Evolutionary conservation across 1,140 invertebrate species (phyloP).

Genomic region (Leguminivora glycinivorella): DNA sequence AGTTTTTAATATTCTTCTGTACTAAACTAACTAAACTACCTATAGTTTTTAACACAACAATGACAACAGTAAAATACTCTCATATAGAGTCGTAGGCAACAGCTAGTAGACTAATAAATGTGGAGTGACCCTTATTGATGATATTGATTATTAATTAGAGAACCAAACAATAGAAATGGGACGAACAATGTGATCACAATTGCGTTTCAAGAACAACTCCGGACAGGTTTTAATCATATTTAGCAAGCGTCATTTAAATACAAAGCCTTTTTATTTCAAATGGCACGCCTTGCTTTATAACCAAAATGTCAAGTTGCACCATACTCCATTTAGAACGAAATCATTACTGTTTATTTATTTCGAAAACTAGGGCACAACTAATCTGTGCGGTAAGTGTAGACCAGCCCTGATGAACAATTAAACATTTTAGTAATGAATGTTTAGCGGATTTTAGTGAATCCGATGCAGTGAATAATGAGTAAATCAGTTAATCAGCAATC

Average conservation of each 20-base stretch:
- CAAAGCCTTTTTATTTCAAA: constrained; percentile 1
- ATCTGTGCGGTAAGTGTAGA: not conserved
- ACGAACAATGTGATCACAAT: too few relatives aligned
- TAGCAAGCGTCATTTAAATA: not conserved
- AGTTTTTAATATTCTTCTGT: too few relatives aligned
- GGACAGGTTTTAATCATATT: not conserved
- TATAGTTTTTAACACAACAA: too few relatives aligned
- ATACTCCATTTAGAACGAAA: constrained; percentile 9
- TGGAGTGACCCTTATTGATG: too few relatives aligned
- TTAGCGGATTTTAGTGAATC: not conserved
- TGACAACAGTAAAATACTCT: too few relatives aligned
- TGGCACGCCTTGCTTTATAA: not conserved
- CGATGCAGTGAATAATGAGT: constrained; percentile 29
- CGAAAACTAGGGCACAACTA: not conserved
- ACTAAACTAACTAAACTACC: too few relatives aligned
- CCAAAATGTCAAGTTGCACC: constrained; percentile 10
- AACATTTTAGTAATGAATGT: too few relatives aligned
- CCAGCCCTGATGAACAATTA: not conserved
- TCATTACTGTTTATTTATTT: not conserved
- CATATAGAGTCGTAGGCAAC: too few relatives aligned
- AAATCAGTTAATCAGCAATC: constrained; percentile 30
- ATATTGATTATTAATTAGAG: too few relatives aligned
- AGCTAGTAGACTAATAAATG: too few relatives aligned
- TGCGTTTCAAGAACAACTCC: not conserved
- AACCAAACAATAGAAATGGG: too few relatives aligned